Evolutionary conservation across 1,140 invertebrate genomes (phyloP).

Genomic region (Tetragonula clypearis): DNA sequence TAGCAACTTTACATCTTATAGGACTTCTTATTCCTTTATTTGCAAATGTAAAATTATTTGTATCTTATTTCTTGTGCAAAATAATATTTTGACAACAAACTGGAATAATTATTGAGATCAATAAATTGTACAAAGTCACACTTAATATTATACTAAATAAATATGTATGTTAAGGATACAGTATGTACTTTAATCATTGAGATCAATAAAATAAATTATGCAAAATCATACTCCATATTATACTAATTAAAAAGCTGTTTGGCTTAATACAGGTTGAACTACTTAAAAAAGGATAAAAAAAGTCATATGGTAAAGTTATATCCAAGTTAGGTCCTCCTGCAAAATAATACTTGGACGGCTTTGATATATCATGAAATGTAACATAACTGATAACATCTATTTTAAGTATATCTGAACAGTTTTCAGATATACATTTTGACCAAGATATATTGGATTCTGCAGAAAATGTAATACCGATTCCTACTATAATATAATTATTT

Average conservation of each 20-base stretch:
- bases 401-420: conserved; percentile 70
- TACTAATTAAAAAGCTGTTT: conserved; percentile 12
- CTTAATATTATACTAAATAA: neutral
- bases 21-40: neutral
- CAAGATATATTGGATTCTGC: conserved; percentile 71
- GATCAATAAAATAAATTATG: conserved; percentile 23
- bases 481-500: conserved; percentile 76
- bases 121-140: conserved; percentile 8
- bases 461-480: conserved; percentile 73
- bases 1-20: neutral
- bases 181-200: neutral
- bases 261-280: conserved; percentile 24
- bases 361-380: conserved; percentile 84
- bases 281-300: conserved; percentile 87
- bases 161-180: neutral
- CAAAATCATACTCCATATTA: neutral
- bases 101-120: neutral
- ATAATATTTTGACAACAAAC: neutral
- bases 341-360: conserved; percentile 81
- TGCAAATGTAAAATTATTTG: conserved; percentile 21
- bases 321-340: conserved; percentile 84
- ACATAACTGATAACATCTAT: conserved; percentile 80
- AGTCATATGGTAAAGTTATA: conserved; percentile 86
- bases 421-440: conserved; percentile 68
- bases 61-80: neutral